phyloP scores from a whole-genome alignment of 2,113 vertebrate genomes.

The Calyptomena viridis region DNA sequence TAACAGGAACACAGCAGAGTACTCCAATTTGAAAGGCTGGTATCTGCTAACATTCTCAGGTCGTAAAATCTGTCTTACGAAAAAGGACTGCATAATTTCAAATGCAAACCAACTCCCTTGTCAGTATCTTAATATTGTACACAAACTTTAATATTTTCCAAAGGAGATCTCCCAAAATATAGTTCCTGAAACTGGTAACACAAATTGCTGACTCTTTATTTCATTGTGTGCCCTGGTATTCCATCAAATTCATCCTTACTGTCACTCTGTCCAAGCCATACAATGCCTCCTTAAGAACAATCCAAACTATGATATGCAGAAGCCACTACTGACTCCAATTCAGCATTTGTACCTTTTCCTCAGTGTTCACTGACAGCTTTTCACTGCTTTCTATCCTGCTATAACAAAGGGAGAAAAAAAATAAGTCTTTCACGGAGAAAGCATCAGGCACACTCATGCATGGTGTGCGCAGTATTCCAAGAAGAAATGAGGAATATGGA shows the following conservation, averaged over 20 bases:
- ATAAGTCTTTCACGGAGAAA: background rate
- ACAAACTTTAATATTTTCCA: background rate
- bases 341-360: background rate
- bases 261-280: background rate
- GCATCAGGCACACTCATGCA: background rate
- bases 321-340: background rate
- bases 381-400: background rate
- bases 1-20: background rate
- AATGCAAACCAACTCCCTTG: background rate
- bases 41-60: background rate
- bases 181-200: background rate
- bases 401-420: background rate
- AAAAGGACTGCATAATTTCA: background rate
- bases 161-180: background rate
- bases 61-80: background rate
- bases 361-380: background rate
- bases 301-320: background rate
- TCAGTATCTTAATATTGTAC: background rate
- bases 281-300: background rate
- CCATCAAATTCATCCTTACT: background rate
- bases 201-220: background rate
- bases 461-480: background rate
- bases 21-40: background rate
- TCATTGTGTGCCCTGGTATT: background rate
- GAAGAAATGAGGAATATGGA: background rate